Base-by-base conservation (phyloP, 2,113 vertebrate genomes). In the Hippocampus abdominalis region DNA sequence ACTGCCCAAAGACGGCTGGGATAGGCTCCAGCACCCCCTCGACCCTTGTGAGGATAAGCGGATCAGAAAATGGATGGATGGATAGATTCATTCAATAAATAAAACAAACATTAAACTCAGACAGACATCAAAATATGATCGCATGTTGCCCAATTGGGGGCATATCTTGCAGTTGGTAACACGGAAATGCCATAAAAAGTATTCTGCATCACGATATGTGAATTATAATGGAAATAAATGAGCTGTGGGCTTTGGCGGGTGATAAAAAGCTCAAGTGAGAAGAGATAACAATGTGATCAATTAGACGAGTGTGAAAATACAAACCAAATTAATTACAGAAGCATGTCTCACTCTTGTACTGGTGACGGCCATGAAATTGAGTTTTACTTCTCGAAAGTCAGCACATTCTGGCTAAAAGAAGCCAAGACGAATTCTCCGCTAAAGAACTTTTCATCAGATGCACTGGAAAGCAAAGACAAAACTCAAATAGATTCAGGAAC, bases 251-350 rank as follows among this genome's bases (percentile, higher is more conserved):
- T 61, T 60, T 78, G 48, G 40, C 13, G 10, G 40, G 54, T 72
- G 65, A 62, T 60, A 60, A 60, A 23, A 21, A 8, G 51, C 62
- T 42, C 66, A 51, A 87, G 66, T 66, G 71, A 79, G 66, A 18
- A 23, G 59, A 36, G 51, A 84, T 80, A 71, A 66, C 68, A 62
- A 72, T 1, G 29, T 54, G 73, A 87, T 80, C 80, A 87, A 88
- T 86, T 44, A 60, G 80, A 64, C 73, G 62, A 67, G 71, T 79
- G 72, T 74, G 64, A 81, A 74, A 79, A 82, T 82, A 75, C 78
- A 83, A 88, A 88, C 84, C 82, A 77, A 85, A 88, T 84, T 81
- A 86, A 89, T 90, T 86, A 87, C 66, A 42, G 80, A 86, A 88
- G 79, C 78, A 82, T 81, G 84, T 75, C 72, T 87, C 80, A 87